Conservation (phyloP, 2,113 vertebrate species). For the Macrotis lagotis region DNA sequence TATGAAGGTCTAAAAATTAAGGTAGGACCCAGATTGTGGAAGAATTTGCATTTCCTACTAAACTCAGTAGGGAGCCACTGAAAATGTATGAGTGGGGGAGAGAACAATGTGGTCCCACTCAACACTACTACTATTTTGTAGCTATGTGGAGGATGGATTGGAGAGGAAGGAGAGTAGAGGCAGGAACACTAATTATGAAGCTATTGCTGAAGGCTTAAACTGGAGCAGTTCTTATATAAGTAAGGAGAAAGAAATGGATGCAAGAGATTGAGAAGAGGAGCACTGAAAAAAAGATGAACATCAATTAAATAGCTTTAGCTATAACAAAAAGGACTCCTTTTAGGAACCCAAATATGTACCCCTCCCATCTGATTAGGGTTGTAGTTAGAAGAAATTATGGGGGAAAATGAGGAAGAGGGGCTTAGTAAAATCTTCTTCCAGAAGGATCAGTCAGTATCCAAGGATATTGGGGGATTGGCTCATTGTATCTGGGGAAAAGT, state of each 20-base stretch:
- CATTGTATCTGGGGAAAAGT: not conserved
- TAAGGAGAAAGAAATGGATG: not conserved
- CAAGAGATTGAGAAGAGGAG: not conserved
- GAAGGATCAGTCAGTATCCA: not conserved
- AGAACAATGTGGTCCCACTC: not conserved
- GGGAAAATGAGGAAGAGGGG: not conserved
- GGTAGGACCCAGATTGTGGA: not conserved
- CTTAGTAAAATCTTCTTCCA: not conserved
- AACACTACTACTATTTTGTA: not conserved
- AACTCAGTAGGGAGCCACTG: not conserved
- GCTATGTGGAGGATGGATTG: not conserved
- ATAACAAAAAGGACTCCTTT: not conserved
- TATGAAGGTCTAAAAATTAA: not conserved
- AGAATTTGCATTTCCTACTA: not conserved
- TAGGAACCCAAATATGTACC: too few relatives aligned
- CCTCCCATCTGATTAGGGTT: not conserved
- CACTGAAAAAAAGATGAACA: not conserved
- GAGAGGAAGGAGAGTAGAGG: not conserved
- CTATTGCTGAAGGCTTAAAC: not conserved
- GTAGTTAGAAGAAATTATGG: not conserved
- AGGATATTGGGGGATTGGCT: not conserved
- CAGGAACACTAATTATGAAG: not conserved
- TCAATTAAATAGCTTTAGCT: not conserved
- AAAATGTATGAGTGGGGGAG: not conserved
- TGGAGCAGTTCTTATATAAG: not conserved